Evolutionary conservation across 2,113 vertebrate genomes (phyloP), one percentile per base, ranked within the genome.

Genomic region (Cinclus mexicanus): DNA sequence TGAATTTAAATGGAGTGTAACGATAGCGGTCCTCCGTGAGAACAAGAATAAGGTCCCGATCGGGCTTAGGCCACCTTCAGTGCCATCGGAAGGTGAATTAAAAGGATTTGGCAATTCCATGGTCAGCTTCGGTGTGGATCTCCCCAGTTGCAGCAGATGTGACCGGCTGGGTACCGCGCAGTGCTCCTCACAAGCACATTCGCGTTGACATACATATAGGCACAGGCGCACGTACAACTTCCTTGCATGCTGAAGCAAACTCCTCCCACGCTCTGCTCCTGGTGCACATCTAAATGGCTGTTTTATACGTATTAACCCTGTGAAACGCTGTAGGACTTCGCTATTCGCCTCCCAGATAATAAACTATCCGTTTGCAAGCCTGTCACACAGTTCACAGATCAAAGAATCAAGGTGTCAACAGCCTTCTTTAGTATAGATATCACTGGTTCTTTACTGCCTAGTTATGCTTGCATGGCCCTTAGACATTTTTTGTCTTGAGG

Each of bases 331-430:
- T 91, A 81, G 91, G 87, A 96, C 91, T 87, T 87, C 74, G 60
- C 77, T 86, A 94, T 96, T 97, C 93, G 72, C 95, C 68, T 96
- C 93, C 81, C 88, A 91, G 95, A 96, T 97, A 97, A 97, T 97
- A 98, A 97, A 95, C 95, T 96, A 92, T 89, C 96, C 91, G 67
- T 96, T 97, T 97, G 93, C 95, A 98, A 97, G 95, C 84, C 94
- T 96, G 86, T 94, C 93, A 94, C 96, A 95, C 97, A 97, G 97
- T 98, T 98, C 97, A 95, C 86, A 97, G 97, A 98, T 97, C 95
- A 98, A 98, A 98, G 97, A 97, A 97, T 97, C 93, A 97, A 97
- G 96, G 96, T 98, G 94, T 94, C 97, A 98, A 90, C 79, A 95
- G 95, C 82, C 49, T 96, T 95, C 94, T 93, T 93, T 98, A 98